phyloP scores from a whole-genome alignment of 2,797 vertebrate genomes.

The Chrysocyon brachyurus region DNA sequence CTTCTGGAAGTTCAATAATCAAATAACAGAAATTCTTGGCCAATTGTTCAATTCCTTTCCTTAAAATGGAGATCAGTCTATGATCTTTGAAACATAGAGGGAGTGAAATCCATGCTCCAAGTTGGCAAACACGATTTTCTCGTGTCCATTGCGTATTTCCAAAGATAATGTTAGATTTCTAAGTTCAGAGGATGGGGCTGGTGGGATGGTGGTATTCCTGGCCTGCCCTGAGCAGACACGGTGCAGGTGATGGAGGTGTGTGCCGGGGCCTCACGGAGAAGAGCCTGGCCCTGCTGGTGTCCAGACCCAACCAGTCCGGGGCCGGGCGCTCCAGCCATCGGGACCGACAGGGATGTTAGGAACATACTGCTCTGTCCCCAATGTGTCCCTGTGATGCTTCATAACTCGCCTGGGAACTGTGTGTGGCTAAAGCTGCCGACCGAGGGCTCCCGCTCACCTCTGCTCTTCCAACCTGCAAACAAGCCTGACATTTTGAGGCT shows the following conservation, averaged over 20 bases:
- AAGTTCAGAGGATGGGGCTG: background rate
- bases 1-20: background rate
- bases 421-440: background rate
- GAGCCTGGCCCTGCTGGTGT: background rate
- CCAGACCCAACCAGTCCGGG: background rate
- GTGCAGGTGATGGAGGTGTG: background rate
- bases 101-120: background rate
- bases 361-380: background rate
- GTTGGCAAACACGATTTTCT: background rate
- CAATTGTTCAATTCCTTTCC: background rate
- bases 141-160: background rate
- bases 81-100: background rate
- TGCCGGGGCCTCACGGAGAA: background rate
- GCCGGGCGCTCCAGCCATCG: background rate
- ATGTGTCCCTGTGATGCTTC: background rate
- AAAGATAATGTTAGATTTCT: background rate
- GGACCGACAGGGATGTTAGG: fast-evolving
- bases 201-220: fast-evolving
- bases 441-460: background rate
- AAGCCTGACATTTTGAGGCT: background rate
- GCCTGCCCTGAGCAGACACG: background rate
- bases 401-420: fast-evolving
- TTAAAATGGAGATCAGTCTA: background rate
- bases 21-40: background rate
- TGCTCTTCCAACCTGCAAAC: fast-evolving